Evolutionary conservation across 2,113 vertebrate genomes (phyloP), one percentile per base, ranked within the genome.

Genomic region (Apteryx mantelli): DNA sequence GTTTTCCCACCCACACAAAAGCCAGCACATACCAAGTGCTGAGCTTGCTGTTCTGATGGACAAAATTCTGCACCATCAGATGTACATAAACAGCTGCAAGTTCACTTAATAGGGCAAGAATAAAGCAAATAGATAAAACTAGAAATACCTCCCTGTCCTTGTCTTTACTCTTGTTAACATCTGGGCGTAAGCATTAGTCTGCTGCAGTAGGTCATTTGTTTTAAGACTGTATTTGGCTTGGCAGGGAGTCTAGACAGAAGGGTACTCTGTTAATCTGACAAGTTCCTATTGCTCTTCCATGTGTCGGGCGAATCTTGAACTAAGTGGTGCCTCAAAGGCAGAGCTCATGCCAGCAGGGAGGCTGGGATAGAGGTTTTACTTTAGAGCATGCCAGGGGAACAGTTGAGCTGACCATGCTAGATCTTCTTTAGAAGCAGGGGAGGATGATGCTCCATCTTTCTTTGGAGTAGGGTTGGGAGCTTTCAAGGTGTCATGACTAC

Each of bases 171-270:
- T 60, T 94, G 88, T 80, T 89, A 97, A 87, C 86, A 89, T 19
- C 86, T 70, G 63, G 68, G 82, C 6, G 1, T 65, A 46, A 92
- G 73, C 61, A 63, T 58, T 40, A 50, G 53, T 56, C 81, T 86
- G 66, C 76, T 93, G 89, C 60, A 91, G 86, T 3, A 79, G 82
- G 79, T 81, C 64, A 36, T 91, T 95, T 96, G 46, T 96, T 95
- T 94, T 69, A 53, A 91, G 86, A 38, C 50, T 82, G 66, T 58
- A 42, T 91, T 97, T 89, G 91, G 58, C 89, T 91, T 7, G 25
- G 87, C 94, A 92, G 84, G 78, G 58, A 92, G 66, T 92, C 92
- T 89, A 89, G 84, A 89, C 94, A 74, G 86, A 69, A 13, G 78
- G 87, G 74, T 13, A 17, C 65, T 86, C 81, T 5, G 20, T 87